Conservation (phyloP, 2,888 invertebrate species). For the Lutraria lutraria region DNA sequence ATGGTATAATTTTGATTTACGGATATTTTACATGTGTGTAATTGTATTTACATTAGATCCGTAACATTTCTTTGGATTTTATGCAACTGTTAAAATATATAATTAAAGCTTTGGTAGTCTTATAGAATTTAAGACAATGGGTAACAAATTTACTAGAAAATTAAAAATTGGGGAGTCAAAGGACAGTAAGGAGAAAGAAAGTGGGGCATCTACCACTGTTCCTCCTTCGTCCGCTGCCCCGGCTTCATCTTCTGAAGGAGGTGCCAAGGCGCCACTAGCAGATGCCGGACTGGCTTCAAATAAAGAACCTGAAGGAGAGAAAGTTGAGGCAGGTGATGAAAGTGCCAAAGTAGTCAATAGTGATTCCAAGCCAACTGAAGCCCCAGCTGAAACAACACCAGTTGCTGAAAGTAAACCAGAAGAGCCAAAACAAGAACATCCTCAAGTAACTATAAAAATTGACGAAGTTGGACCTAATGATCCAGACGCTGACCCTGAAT, state of each 20-base stretch:
- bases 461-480: conserved; percentile 52
- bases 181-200: conserved; percentile 29
- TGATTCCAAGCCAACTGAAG: neutral
- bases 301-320: neutral
- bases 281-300: neutral
- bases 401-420: neutral
- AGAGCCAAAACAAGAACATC: conserved; percentile 21
- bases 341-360: conserved; percentile 21
- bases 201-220: neutral
- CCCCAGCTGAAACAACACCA: neutral
- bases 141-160: conserved; percentile 65
- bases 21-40: neutral
- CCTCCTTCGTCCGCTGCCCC: conserved; percentile 21
- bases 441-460: conserved; percentile 41
- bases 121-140: conserved; percentile 43
- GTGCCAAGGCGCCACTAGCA: neutral
- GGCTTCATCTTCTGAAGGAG: conserved; percentile 21
- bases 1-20: neutral
- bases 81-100: neutral
- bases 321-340: conserved; percentile 25
- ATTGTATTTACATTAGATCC: neutral
- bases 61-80: neutral
- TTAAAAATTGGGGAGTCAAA: conserved; percentile 53
- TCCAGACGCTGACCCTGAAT: conserved; percentile 27
- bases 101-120: neutral